Evolutionary conservation across 2,888 invertebrate species (phyloP), one percentile per base, ranked within the genome.

Genomic region (Melinaea menophilus): DNA sequence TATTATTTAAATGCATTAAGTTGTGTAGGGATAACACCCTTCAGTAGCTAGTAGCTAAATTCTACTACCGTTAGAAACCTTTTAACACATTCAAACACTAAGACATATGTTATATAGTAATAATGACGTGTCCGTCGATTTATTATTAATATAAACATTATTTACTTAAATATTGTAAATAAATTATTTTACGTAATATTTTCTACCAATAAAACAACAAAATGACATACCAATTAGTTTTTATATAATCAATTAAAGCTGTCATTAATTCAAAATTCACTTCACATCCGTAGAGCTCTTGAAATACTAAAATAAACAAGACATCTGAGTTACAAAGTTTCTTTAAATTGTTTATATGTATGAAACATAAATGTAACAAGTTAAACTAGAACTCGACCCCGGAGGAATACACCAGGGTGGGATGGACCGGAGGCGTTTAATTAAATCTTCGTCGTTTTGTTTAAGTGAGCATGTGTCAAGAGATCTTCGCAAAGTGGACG

Each of bases 301-400:
- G 22, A 22, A 22, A 22, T 22, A 22, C 22, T 22, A 22, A 22
- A 22, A 22, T 1, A 22, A n/a, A n/a, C 1, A 22, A 22, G 22
- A 9, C 77, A 62, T 75, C 71, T 69, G 77, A 79, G 78, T 78
- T 74, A 64, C 74, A 75, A 68, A 73, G 73, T 70, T 73, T 69
- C 61, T 70, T 68, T 70, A 71, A 41, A 41, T 41, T 72, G 73
- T 71, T 67, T 72, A 76, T 78, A 37, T 77, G 70, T 74, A 74
- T 22, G 22, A 22, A 22, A 22, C 1, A 22, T 73, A 69, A 75
- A 75, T 73, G 73, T 74, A 72, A 73, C 66, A 70, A 64, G 72
- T 74, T 71, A 72, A 74, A 76, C 54, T 62, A 75, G 72, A 75
- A 73, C 66, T 64, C 60, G 66, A 63, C 64, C 73, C 66, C 57